Base-by-base conservation (phyloP, 2,113 vertebrate species). In the Stegostoma tigrinum region DNA sequence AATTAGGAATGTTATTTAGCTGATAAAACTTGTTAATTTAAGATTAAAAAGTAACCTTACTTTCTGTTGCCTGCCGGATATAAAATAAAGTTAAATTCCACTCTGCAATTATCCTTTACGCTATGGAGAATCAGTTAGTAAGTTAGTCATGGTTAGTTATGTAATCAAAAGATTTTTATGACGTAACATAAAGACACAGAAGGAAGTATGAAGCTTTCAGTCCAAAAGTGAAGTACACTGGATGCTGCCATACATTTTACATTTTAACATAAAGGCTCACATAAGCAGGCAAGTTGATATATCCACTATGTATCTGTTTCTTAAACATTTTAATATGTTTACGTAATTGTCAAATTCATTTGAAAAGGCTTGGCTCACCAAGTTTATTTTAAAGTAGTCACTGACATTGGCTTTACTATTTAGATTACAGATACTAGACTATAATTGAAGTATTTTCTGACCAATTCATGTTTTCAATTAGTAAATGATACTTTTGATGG, bases 401-500 rank as follows among this genome's bases (percentile, higher is more conserved):
- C 14, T 87, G 38, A 86, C 45, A 86, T 27, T 89, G 52, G 52
- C 64, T 34, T 61, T 34, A 17, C 15, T 87, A 27, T 19, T 23
- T n/a, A 90, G 30, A 34, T 48, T 48, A 27, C 21, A 14, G 48
- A 75, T 75, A 8, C 7, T 10, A 42, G 38, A 42, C n/a, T 17
- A 83, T 42, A 83, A 90, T 19, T 14, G 3, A 34, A 4, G 52
- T n/a, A 83, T 83, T 83, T 34, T 64, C 52, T 64, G 87, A 14
- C 52, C 27, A 64, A 12, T 90, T 90, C 34, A 91, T 61, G 27
- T n/a, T n/a, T 91, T 30, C 48, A 64, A 34, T 64, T 34, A n/a
- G 78, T 42, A 34, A n/a, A 83, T 4, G 72, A 99, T 99, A 70
- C 99, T 99, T 97, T 48, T 99, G 99, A 99, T 99, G 98, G 98